These are phyloP conservation scores for Pararge aegeria DNA, from an alignment of 1,140 invertebrate species.

Conservation along the genomic window DNA sequence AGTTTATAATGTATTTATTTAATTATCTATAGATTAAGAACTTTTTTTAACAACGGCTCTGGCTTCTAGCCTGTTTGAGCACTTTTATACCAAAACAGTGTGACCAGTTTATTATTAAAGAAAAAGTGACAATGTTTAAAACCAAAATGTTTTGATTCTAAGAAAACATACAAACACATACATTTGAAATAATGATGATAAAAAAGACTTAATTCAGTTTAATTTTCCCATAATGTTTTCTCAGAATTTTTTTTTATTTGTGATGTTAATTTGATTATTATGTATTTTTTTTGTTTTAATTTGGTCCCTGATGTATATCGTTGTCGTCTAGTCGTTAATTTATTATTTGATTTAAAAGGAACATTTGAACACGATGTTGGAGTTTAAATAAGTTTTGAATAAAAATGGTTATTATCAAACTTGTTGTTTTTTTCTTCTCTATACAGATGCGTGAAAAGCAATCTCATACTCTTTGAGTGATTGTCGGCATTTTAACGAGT, in stretches of 20 bases:
- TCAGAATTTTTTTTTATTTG: background rate
- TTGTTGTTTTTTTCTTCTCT: background rate
- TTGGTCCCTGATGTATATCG: slow-evolving; percentile 51
- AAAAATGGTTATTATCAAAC: slow-evolving; percentile 73
- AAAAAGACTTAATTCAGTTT: background rate
- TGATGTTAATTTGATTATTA: too few species aligned
- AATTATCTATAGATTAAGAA: slow-evolving; percentile 16
- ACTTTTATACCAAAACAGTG: slow-evolving; percentile 64
- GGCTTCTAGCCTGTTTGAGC: background rate
- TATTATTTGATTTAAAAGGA: slow-evolving; percentile 52
- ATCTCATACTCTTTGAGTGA: too few species aligned
- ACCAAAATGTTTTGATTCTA: slow-evolving; percentile 48
- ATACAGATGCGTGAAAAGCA: too few species aligned
- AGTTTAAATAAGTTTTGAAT: slow-evolving; percentile 71
- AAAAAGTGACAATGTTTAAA: slow-evolving; percentile 25
- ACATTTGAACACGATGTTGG: slow-evolving; percentile 58
- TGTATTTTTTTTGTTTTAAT: slow-evolving; percentile 45
- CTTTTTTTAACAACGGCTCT: background rate
- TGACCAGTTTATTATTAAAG: slow-evolving; percentile 52
- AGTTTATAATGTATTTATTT: slow-evolving; percentile 31
- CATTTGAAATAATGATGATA: too few species aligned
- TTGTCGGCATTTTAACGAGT: too few species aligned
- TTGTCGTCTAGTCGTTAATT: slow-evolving; percentile 71
- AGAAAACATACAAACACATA: slow-evolving; percentile 11
- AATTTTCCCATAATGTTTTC: background rate